Percentiles rank a stretch among this genome's conserved stretches.
phyloP scores from a whole-genome alignment of 2,888 invertebrate genomes.

The Hirtodrosophila confusa region DNA sequence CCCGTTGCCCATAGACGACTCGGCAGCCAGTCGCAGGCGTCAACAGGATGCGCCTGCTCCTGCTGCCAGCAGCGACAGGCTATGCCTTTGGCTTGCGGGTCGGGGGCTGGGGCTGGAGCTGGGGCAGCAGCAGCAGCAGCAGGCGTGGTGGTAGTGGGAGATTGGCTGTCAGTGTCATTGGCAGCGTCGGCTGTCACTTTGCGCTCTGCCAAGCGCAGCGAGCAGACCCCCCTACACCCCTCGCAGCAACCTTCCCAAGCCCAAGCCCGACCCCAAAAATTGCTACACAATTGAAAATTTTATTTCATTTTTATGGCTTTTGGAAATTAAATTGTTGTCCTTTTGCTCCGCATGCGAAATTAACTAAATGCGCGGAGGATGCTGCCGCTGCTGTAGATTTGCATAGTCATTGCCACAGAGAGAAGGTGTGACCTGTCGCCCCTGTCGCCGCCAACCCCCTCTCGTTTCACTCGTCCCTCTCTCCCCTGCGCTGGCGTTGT shows the following conservation, averaged over 20 bases:
- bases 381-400: conserved; percentile 33
- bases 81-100: conserved; percentile 17
- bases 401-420: conserved; percentile 57
- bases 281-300: conserved; percentile 70
- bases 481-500: background rate
- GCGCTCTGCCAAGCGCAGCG: conserved; percentile 53
- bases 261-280: conserved; percentile 19
- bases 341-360: conserved; percentile 65
- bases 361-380: conserved; percentile 56
- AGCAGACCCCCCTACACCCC: background rate
- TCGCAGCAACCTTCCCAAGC: background rate
- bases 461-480: background rate
- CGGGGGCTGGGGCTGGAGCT: background rate
- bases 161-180: conserved; percentile 62
- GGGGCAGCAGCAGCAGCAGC: background rate
- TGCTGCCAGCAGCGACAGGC: conserved; percentile 29
- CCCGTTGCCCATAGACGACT: conserved; percentile 16
- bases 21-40: conserved; percentile 70
- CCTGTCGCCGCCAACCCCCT: conserved; percentile 1
- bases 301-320: conserved; percentile 77
- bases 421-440: conserved; percentile 67
- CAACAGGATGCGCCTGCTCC: conserved; percentile 65
- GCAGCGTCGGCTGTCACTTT: conserved; percentile 71
- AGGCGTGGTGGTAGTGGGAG: conserved; percentile 1
- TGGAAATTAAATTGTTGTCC: conserved; percentile 75